Evolutionary conservation across 2,113 vertebrate species (phyloP), one percentile per base, ranked within the genome.

Genomic region (Acinonyx jubatus): DNA sequence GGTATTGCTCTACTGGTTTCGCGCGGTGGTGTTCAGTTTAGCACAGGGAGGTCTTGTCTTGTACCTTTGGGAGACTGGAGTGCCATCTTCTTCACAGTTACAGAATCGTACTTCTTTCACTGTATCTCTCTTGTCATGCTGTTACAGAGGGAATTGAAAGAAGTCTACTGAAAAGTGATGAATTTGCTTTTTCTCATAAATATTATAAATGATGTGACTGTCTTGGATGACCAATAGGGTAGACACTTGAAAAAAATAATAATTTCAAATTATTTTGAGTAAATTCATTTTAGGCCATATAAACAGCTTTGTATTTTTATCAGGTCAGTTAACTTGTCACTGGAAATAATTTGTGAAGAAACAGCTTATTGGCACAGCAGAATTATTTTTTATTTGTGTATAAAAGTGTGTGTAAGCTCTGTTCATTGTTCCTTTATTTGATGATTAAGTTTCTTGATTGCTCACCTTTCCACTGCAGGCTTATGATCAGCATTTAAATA

Each of bases 401-500:
- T 96, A 33, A 50, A 79, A 90, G 8, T 95, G 73, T 93, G 31
- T 86, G 0, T 80, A 83, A 89, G 25, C 10, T 45, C 14, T 79
- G 4, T 94, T 88, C 6, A 1, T 68, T 69, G 14, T 89, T 93
- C 85, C n/a, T 79, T 94, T 86, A 36, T 57, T 61, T 69, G 14
- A 81, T 83, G 33, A 29, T 89, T 94, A 50, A 48, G 66, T 25
- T 94, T 68, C 76, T 78, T 97, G 13, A 83, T 83, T 85, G 55
- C 33, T 91, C 19, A 9, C 50, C 27, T 48, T 96, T 55, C 45
- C 27, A 23, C 50, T 92, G 84, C 97, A 99, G 99, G 99, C 99
- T 1, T 99, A 99, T 76, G 99, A 99, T 98, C 99, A 99, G 94
- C 99, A 99, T 96, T 99, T 99, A 98, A 99, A 99, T 98, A 99